Evolutionary conservation across 1,140 invertebrate genomes (phyloP), one percentile per base, ranked within the genome.

Genomic region (Oppia nitens): DNA sequence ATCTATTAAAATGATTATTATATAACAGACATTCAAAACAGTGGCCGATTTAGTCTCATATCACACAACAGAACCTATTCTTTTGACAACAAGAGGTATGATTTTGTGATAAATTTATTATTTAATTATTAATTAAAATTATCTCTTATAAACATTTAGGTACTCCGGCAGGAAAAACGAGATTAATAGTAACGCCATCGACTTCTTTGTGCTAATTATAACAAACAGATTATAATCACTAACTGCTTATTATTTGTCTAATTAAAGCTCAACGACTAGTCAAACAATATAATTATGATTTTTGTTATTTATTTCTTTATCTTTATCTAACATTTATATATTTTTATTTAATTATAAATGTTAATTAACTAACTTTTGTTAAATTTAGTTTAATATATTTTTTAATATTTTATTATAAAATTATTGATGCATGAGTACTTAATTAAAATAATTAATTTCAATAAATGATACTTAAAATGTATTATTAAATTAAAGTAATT

Each of bases 21-120:
- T 58, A 21, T 62, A 62, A 2, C 53, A 67, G 66, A 61, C 65
- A 2, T 67, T 67, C 59, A 17, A 45, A 28, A 54, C 55, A 17
- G 64, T 67, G 14, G 57, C 40, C 11, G 66, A 67, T 25, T 53
- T 67, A 27, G 63, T 67, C 24, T 55, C 51, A 40, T 64, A 60
- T 59, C 66, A 67, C 55, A 59, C 63, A 27, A 60, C n/a, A 17
- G 66, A 67, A 61, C 61, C 64, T 11, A 67, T 67, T 50, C 45
- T 66, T 26, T 47, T 67, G 2, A 67, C 66, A 23, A 60, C 59
- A 47, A 62, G 60, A 23, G 65, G 65, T 57, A 50, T 48, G 12
- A 55, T 55, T 48, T 45, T 53, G 17, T 9, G n/a, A 58, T 49
- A 23, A 25, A 25, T 51, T 4, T 51, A 51, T 4, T 6, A 51